A percentile compares a stretch with the other conserved stretches of the same genome.
phyloP scores from a whole-genome alignment of 2,797 vertebrate genomes.

The Rhabdomys pumilio region DNA sequence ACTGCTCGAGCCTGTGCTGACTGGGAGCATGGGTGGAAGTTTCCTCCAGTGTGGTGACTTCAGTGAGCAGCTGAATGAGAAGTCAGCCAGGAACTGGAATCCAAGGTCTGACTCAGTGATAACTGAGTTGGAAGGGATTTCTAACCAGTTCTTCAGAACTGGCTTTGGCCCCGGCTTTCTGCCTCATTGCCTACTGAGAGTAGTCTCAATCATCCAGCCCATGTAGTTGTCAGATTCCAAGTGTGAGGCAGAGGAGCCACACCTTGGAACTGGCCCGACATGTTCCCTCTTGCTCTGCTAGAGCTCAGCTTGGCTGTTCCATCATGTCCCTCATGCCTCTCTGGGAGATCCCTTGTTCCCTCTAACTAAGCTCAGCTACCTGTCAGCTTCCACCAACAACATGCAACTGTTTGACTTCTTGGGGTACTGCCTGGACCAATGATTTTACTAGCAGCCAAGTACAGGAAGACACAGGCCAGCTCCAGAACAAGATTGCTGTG shows the following conservation, averaged over 20 bases:
- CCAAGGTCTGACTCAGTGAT: background rate
- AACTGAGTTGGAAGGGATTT: slow-evolving; percentile 27
- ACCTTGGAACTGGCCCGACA: background rate
- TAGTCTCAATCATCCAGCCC: background rate
- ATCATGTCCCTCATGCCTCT: background rate
- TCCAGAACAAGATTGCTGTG: slow-evolving; percentile 13
- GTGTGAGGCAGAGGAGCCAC: background rate
- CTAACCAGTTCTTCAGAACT: background rate
- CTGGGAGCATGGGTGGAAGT: background rate
- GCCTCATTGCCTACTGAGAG: background rate
- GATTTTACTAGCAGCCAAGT: background rate
- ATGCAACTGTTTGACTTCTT: slow-evolving; percentile 11
- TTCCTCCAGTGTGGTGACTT: slow-evolving; percentile 59
- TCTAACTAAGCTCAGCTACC: background rate
- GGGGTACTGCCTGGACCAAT: background rate
- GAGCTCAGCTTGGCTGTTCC: background rate
- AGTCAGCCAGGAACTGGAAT: background rate
- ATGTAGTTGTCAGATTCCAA: background rate
- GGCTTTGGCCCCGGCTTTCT: slow-evolving; percentile 30
- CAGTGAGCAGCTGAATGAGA: slow-evolving; percentile 22
- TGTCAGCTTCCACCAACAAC: slow-evolving; percentile 46
- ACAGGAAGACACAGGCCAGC: slow-evolving; percentile 40
- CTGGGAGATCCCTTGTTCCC: background rate
- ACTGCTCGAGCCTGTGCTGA: background rate
- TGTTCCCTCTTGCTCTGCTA: background rate